phyloP scores from a whole-genome alignment of 1,140 invertebrate species.

The Harpegnathos saltator region DNA sequence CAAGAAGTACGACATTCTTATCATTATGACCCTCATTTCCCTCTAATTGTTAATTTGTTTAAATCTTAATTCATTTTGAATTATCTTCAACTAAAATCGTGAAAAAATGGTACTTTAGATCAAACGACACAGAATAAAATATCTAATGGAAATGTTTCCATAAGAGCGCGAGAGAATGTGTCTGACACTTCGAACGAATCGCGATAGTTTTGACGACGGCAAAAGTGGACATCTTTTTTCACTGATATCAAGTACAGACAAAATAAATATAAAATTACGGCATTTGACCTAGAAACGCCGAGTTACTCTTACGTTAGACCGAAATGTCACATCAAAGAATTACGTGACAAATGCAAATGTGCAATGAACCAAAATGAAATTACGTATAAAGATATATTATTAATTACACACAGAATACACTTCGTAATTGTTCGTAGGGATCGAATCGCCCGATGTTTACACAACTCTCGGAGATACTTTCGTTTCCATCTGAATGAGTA shows the following conservation, averaged over 20 bases:
- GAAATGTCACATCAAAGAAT: too few relatives aligned
- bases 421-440: too few relatives aligned
- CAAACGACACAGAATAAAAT: neutral
- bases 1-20: neutral
- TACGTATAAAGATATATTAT: too few relatives aligned
- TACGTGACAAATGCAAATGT: too few relatives aligned
- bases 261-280: conserved; percentile 26
- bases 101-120: neutral
- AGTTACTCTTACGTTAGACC: too few relatives aligned
- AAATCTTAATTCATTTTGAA: neutral
- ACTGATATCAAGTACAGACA: neutral
- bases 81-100: neutral
- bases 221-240: conserved; percentile 16
- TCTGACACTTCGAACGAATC: conserved; percentile 1
- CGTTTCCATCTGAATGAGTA: too few relatives aligned
- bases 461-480: too few relatives aligned
- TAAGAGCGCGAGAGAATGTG: neutral
- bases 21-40: neutral
- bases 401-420: too few relatives aligned
- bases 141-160: conserved; percentile 7
- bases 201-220: conserved; percentile 20
- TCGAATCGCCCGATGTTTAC: too few relatives aligned
- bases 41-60: neutral
- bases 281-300: neutral
- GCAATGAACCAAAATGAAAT: too few relatives aligned